phyloP scores from a whole-genome alignment of 2,113 vertebrate species.

The Thunnus maccoyii region DNA sequence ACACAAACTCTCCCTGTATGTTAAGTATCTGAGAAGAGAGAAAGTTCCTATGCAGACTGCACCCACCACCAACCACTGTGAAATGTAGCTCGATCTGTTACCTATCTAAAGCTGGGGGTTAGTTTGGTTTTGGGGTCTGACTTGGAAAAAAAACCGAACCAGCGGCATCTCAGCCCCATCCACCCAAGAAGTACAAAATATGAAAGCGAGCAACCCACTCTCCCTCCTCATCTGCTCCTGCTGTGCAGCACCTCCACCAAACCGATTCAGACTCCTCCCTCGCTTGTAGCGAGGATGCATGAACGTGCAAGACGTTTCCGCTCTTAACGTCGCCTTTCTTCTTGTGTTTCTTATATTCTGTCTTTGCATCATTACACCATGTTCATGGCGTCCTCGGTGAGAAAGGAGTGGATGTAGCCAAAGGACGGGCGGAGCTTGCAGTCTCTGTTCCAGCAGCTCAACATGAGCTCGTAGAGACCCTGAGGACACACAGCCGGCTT shows the following conservation, averaged over 20 bases:
- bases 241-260: conserved; percentile 44
- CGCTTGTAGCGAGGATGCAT: conserved; percentile 13
- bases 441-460: conserved; percentile 94
- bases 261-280: conserved; percentile 12
- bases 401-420: conserved; percentile 88
- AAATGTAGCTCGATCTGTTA: conserved; percentile 42
- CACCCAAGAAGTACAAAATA: conserved; percentile 68
- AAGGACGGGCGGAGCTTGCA: conserved; percentile 92
- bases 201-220: conserved; percentile 68
- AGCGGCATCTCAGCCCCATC: conserved; percentile 78
- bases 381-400: conserved; percentile 92
- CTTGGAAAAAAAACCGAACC: conserved; percentile 80
- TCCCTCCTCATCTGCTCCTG: conserved; percentile 46
- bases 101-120: conserved; percentile 39
- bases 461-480: conserved; percentile 92
- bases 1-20: conserved; percentile 19
- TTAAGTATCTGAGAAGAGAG: conserved; percentile 51
- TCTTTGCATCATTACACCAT: conserved; percentile 81
- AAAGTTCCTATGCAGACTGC: conserved; percentile 71
- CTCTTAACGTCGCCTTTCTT: neutral
- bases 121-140: conserved; percentile 55
- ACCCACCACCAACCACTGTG: conserved; percentile 72
- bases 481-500: conserved; percentile 90
- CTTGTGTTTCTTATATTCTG: neutral
- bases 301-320: neutral